These are phyloP conservation scores for Fragum fragum DNA, from an alignment of 2,888 invertebrate species.

Conservation along the genomic window DNA sequence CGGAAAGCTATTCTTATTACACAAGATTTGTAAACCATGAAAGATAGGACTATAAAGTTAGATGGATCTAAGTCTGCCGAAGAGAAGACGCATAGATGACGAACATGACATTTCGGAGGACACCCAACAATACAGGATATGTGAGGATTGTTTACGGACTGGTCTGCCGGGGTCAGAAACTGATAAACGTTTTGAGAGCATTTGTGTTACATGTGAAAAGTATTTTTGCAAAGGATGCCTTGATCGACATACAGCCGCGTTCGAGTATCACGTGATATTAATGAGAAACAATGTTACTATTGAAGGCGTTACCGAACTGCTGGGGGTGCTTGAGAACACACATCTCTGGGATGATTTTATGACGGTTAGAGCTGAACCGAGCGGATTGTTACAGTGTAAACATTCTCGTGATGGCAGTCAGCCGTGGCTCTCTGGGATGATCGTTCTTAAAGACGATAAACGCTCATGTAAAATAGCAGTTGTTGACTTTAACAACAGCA, in stretches of 20 bases:
- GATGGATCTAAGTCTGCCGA: conserved; percentile 9
- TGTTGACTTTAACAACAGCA: conserved; percentile 3
- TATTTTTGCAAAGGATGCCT: not conserved
- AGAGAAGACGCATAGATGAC: not conserved
- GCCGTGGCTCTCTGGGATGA: not conserved
- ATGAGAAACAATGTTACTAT: no score
- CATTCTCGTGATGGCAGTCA: not conserved
- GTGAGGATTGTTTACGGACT: not conserved
- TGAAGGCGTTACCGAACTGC: not conserved
- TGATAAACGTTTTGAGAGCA: not conserved
- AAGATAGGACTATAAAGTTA: not conserved
- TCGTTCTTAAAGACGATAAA: conserved; percentile 3
- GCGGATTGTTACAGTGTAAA: not conserved
- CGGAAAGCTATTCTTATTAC: no score
- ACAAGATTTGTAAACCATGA: not conserved
- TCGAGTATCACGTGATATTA: not conserved
- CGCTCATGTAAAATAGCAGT: not conserved
- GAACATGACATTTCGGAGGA: not conserved
- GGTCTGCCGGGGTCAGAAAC: not conserved
- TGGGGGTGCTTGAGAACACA: not conserved
- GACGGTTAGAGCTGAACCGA: not conserved
- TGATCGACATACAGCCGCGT: not conserved
- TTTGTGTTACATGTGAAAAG: conserved; percentile 4
- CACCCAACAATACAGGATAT: not conserved
- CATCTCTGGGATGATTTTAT: not conserved